A percentile compares a stretch with the other conserved stretches of the same genome.
These are phyloP conservation scores for Brachycybe producta DNA, from an alignment of 2,888 invertebrate genomes.

Conservation along the genomic window DNA sequence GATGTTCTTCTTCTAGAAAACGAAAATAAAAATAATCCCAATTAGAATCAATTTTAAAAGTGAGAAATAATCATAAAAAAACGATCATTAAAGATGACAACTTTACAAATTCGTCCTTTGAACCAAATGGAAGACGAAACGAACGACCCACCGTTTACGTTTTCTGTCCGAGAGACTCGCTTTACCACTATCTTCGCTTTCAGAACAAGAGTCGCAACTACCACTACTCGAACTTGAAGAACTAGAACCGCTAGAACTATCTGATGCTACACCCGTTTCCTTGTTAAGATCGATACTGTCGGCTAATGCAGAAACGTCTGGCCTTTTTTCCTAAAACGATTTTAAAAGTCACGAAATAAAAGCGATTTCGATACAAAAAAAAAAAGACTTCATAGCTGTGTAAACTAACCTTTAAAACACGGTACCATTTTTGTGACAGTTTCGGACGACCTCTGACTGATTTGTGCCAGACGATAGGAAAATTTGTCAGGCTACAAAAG, in stretches of 20 bases:
- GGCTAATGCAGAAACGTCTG: constrained; percentile 62
- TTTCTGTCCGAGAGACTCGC: constrained; percentile 79
- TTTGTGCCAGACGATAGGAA: constrained; percentile 97
- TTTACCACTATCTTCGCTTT: constrained; percentile 64
- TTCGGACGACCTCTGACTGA: constrained; percentile 91
- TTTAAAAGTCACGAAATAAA: not conserved
- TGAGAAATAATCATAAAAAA: not conserved
- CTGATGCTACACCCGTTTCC: constrained; percentile 83
- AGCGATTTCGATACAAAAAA: not conserved
- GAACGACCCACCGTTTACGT: constrained; percentile 29
- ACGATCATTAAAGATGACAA: not conserved
- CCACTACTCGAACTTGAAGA: constrained; percentile 46
- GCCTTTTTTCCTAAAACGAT: constrained; percentile 47
- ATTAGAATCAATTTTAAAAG: not conserved
- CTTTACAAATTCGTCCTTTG: not conserved
- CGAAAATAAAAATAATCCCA: not conserved
- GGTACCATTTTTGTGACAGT: constrained; percentile 81
- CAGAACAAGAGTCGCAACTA: constrained; percentile 42
- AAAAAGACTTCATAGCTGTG: not conserved
- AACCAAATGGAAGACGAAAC: not conserved
- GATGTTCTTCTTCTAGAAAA: constrained; percentile 4
- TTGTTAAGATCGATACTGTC: constrained; percentile 70
- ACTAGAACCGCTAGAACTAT: constrained; percentile 74
- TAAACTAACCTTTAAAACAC: constrained; percentile 37
- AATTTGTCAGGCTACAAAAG: constrained; percentile 89